A percentile compares a stretch with the other conserved stretches of the same genome.
Evolutionary conservation across 2,113 vertebrate genomes (phyloP).

Genomic region (Bos javanicus): DNA sequence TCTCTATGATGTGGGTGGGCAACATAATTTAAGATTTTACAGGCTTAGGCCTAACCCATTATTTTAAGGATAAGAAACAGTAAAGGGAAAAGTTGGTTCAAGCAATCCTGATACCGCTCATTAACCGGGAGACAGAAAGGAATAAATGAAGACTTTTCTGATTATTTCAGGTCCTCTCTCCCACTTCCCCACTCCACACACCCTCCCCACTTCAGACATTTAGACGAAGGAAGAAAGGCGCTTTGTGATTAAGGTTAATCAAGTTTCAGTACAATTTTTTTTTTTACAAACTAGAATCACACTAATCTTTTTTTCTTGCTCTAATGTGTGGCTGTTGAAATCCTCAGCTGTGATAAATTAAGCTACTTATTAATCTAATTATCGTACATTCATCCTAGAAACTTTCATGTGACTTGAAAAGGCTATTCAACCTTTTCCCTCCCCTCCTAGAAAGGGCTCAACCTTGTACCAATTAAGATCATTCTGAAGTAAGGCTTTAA

Average conservation of each 20-base stretch:
- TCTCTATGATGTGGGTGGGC: not conserved
- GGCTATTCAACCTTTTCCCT: slow-evolving; percentile 92
- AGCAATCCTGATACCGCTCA: slow-evolving; percentile 63
- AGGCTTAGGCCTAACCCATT: not conserved
- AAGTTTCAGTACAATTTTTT: slow-evolving; percentile 91
- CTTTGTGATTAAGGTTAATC: slow-evolving; percentile 96
- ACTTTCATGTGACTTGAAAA: slow-evolving; percentile 99
- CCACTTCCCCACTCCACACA: not conserved
- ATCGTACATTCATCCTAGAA: slow-evolving; percentile 98
- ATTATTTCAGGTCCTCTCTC: slow-evolving; percentile 71
- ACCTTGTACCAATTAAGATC: slow-evolving; percentile 95
- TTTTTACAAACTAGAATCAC: slow-evolving; percentile 87
- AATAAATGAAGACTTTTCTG: slow-evolving; percentile 73
- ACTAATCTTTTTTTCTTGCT: slow-evolving; percentile 93
- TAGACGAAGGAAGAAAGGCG: slow-evolving; percentile 88
- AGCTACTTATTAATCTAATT: slow-evolving; percentile 99
- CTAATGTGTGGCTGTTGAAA: slow-evolving; percentile 98
- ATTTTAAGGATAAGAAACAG: slow-evolving; percentile 44
- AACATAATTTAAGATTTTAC: not conserved
- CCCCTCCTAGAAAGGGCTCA: slow-evolving; percentile 89
- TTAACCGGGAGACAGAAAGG: slow-evolving; percentile 75
- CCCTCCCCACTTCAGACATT: slow-evolving; percentile 80
- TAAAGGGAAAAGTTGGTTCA: slow-evolving; percentile 70
- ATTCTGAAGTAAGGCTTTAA: slow-evolving; percentile 92
- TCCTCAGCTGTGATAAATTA: slow-evolving; percentile 99